Base-by-base conservation (phyloP, 2,797 vertebrate genomes). In the Atherinosoma microstoma region DNA sequence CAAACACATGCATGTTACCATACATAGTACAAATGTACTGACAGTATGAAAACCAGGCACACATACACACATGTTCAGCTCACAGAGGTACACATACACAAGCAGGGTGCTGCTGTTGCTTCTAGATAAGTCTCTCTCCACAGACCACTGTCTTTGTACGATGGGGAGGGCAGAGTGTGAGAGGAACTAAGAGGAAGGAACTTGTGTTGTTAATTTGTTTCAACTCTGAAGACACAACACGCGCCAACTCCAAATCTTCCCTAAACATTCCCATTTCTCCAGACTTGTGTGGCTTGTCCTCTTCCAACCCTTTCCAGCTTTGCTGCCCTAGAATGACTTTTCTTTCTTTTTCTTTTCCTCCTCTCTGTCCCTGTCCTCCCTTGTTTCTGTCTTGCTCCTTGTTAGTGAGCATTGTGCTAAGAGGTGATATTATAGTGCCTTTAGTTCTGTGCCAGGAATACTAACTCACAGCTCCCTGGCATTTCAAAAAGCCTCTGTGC, bases 361-460 rank as follows among this genome's bases (percentile, higher is more conserved):
- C 56, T 16, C 35, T 16, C 11, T 16, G 47, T 73, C 58, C 58
- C 18, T 24, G 12, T 71, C 51, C 60, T 58, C 22, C 20, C 18
- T 0, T 58, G 75, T 59, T 32, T 79, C 70, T 62, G 64, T 83
- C 59, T 74, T 62, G 36, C 68, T 73, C 58, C 70, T 72, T 82
- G 82, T 85, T 86, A 80, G 70, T 12, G 30, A 83, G 75, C 83
- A 53, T 84, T 89, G 84, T 91, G 83, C 77, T 90, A 88, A 92
- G 84, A 87, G 82, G 87, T 90, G 89, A 92, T 91, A 91, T 88
- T 89, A 54, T 66, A 89, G 84, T 83, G 81, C 76, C 87, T 89
- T 92, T 88, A 87, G 75, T 45, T 67, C 70, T 73, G 81, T 91
- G 92, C 90, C 86, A 90, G 84, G 87, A 91, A 92, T 91, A 87